Conservation (phyloP, 2,113 vertebrate genomes). For the Chaetorhynchus papuensis region DNA sequence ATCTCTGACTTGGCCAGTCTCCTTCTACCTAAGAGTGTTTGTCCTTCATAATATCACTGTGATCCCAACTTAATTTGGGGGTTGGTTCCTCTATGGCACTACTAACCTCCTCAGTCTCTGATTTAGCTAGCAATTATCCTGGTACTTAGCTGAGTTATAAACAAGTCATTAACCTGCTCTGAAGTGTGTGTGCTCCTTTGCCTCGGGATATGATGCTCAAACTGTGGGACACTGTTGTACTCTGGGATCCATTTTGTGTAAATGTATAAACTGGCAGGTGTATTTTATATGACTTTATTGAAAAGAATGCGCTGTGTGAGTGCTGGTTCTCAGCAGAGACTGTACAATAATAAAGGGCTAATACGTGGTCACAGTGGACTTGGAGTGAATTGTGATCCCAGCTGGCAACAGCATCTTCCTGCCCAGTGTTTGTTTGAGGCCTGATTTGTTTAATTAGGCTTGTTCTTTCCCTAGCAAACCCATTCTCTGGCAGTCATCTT, state of each 20-base stretch:
- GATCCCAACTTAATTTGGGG: not conserved
- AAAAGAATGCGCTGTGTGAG: not conserved
- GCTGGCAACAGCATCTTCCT: not conserved
- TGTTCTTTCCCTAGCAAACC: not conserved
- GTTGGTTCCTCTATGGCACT: not conserved
- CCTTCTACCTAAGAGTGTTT: not conserved
- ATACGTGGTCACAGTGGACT: not conserved
- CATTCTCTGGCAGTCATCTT: not conserved
- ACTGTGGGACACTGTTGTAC: not conserved
- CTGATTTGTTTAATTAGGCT: not conserved
- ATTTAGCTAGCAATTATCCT: not conserved
- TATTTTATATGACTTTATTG: not conserved
- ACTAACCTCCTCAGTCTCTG: not conserved
- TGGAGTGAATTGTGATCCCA: not conserved
- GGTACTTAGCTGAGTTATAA: not conserved
- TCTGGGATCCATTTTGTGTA: not conserved
- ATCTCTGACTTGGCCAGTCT: not conserved
- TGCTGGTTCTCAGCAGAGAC: not conserved
- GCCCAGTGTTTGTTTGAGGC: not conserved
- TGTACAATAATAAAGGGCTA: fast-evolving
- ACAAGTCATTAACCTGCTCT: not conserved
- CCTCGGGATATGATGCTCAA: not conserved
- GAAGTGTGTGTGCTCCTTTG: not conserved
- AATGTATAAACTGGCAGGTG: not conserved
- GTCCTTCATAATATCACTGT: not conserved